Evolutionary conservation across 2,888 invertebrate species (phyloP), one percentile per base, ranked within the genome.

Genomic region (Chrysina gloriosa): DNA sequence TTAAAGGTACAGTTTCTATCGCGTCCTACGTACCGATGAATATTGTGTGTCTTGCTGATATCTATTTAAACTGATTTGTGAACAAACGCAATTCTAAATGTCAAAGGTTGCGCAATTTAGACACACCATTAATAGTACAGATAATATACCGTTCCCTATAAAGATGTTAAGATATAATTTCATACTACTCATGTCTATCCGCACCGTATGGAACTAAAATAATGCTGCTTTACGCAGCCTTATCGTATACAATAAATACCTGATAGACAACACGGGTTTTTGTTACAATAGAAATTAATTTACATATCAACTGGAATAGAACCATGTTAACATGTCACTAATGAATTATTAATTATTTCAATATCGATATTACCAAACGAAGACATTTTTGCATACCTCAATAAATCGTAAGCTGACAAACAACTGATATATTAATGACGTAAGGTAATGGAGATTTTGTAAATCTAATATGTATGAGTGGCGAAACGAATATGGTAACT

Each of bases 291-390:
- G 52, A 52, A 27, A 52, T 61, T 56, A 36, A 67, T 67, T 67
- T 67, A 47, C 66, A 67, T 67, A 67, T 67, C 48, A 47, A 58
- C 21, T 67, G 48, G 56, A 61, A 67, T 23, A 67, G 48, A 48
- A 58, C 25, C 58, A 58, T 61, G 48, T 67, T 31, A 47, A 34
- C 56, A 48, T 67, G 66, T 61, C 50, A 34, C 23, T 67, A 67
- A 67, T 67, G 61, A 67, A 67, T 67, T 61, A 67, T 47, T 67
- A 67, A 67, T 67, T 65, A 64, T 50, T 64, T 39, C 42, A 52
- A 39, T 48, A 48, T 39, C 48, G 52, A 52, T 52, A 64, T 64
- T 64, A 52, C 52, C 64, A 64, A 64, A 64, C 64, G 52, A 34
- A 50, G 58, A 61, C 6, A 61, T 61, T 61, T 61, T 61, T 45